phyloP scores from a whole-genome alignment of 2,113 vertebrate genomes.

The sheep (Ovis aries) region DNA sequence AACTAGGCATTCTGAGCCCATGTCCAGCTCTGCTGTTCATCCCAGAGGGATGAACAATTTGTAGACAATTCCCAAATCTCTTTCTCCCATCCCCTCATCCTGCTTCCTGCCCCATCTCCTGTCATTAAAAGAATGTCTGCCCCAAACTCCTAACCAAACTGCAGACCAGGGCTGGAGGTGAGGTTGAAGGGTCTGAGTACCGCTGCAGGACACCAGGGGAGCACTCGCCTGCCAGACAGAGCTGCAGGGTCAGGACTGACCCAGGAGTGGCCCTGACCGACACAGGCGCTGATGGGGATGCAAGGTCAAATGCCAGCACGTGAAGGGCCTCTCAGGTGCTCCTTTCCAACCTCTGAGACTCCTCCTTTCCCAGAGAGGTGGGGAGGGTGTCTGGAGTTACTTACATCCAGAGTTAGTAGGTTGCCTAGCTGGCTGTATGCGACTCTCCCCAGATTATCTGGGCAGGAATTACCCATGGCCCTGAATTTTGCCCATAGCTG shows the following conservation, averaged over 20 bases:
- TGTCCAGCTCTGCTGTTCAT: background rate
- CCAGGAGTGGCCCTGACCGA: background rate
- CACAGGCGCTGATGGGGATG: no score
- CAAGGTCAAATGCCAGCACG: background rate
- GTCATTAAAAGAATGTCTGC: background rate
- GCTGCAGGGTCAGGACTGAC: background rate
- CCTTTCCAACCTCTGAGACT: background rate
- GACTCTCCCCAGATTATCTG: background rate
- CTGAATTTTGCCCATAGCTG: background rate
- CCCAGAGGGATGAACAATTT: background rate
- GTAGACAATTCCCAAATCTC: background rate
- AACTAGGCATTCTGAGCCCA: background rate
- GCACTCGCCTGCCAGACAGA: background rate
- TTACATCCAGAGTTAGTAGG: background rate
- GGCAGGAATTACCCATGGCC: background rate
- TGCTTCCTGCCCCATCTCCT: background rate
- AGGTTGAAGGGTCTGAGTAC: background rate
- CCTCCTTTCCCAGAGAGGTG: background rate
- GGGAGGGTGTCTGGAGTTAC: background rate
- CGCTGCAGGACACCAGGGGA: background rate
- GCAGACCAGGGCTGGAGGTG: background rate
- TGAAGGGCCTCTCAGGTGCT: background rate
- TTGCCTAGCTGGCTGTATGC: fast-evolving
- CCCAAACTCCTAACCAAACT: background rate
- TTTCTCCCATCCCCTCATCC: background rate